A percentile compares a stretch with the other conserved stretches of the same genome.
Conservation (phyloP, 2,797 vertebrate species). For the Sparus aurata region DNA sequence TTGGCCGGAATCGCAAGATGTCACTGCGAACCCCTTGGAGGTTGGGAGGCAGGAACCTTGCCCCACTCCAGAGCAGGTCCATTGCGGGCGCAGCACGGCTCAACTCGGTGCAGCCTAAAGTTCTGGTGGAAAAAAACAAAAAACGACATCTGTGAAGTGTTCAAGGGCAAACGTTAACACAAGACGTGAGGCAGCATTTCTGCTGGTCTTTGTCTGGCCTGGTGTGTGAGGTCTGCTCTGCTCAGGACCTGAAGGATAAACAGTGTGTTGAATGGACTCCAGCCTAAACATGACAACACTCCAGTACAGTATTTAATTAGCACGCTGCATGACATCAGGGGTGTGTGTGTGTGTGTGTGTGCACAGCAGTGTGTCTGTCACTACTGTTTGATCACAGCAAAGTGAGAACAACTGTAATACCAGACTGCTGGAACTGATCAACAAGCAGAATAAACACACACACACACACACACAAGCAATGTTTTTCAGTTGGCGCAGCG, state of each 20-base stretch:
- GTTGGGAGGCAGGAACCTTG: no score
- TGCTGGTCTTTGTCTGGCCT: constrained; percentile 3
- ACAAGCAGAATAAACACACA: constrained; percentile 22
- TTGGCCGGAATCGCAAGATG: no score
- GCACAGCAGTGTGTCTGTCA: constrained; percentile 55
- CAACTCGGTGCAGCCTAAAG: no score
- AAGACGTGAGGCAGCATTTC: constrained; percentile 13
- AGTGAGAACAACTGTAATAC: constrained; percentile 74
- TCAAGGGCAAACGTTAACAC: not conserved
- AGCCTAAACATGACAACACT: constrained; percentile 17
- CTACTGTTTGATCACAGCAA: constrained; percentile 73
- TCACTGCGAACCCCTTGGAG: no score
- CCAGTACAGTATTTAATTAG: constrained; percentile 27
- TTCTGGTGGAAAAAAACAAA: no score
- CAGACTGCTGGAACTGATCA: constrained; percentile 41
- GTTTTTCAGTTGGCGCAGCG: not conserved
- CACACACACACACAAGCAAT: not conserved
- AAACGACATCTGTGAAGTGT: not conserved
- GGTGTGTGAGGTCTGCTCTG: constrained; percentile 14
- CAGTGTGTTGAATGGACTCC: constrained; percentile 9
- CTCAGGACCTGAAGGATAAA: constrained; percentile 24
- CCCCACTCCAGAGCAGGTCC: no score
- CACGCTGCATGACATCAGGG: not conserved
- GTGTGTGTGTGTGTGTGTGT: constrained; percentile 26
- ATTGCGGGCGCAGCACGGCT: no score